Percentiles rank a stretch among this genome's conserved stretches.
Evolutionary conservation across 2,888 invertebrate species (phyloP).

Genomic region (Idaea aversata): DNA sequence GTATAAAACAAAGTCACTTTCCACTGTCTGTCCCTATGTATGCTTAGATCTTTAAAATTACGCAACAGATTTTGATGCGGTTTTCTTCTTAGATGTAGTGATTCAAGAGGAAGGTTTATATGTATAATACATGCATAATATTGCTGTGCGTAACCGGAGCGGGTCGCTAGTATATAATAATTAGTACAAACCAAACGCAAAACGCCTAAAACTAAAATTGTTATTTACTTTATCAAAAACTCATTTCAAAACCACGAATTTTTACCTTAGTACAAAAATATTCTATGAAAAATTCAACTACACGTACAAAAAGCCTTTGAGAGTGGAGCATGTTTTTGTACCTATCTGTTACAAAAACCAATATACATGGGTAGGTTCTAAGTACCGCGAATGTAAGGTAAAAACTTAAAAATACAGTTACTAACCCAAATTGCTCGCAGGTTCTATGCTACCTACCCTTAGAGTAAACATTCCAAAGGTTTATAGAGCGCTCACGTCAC

Average conservation of each 20-base stretch:
- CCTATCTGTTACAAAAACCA: not conserved
- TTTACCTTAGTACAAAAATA: not conserved
- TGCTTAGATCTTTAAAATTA: no score
- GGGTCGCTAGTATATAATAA: no score
- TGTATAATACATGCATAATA: no score
- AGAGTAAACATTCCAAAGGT: conserved; percentile 16
- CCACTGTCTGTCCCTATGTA: no score
- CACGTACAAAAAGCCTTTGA: not conserved
- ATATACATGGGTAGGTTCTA: conserved; percentile 3
- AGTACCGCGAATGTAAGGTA: not conserved
- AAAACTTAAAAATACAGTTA: conserved; percentile 10
- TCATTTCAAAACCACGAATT: not conserved
- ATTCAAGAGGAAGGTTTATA: no score
- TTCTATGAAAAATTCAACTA: not conserved
- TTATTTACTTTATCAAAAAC: not conserved
- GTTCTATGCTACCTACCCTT: conserved; percentile 7
- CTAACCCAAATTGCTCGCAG: conserved; percentile 5
- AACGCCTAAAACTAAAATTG: not conserved
- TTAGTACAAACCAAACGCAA: not conserved
- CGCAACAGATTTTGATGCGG: no score
- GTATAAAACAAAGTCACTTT: no score
- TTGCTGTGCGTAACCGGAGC: no score
- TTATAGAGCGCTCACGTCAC: no score
- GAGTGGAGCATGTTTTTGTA: not conserved
- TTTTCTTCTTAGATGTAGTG: no score